Evolutionary conservation across 2,888 invertebrate genomes (phyloP).

Genomic region (Tricholauxania praeusta): DNA sequence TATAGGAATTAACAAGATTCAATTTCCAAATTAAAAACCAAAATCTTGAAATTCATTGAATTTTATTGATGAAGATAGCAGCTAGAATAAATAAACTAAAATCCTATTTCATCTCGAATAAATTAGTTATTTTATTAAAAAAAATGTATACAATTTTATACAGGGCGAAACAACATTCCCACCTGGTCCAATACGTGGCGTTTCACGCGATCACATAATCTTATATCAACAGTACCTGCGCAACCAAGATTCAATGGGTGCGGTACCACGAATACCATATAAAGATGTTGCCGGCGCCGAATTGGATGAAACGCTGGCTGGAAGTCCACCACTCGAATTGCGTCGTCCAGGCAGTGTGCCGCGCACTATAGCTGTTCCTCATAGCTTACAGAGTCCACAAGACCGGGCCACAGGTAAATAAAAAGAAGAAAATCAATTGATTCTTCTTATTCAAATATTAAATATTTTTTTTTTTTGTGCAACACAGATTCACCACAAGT

Average conservation of each 20-base stretch:
- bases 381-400: slow-evolving; percentile 77
- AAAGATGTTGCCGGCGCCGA: slow-evolving; percentile 54
- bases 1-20: too few species aligned
- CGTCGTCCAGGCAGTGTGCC: slow-evolving; percentile 72
- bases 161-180: slow-evolving; percentile 71
- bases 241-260: slow-evolving; percentile 65
- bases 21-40: too few species aligned
- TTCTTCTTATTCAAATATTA: neutral
- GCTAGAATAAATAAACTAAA: neutral
- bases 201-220: slow-evolving; percentile 61
- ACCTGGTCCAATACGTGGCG: slow-evolving; percentile 63
- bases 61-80: neutral
- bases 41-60: neutral
- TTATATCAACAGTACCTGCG: slow-evolving; percentile 70
- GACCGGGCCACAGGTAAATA: slow-evolving; percentile 75
- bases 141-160: too few species aligned
- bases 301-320: slow-evolving; percentile 72
- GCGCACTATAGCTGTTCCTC: slow-evolving; percentile 75
- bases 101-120: neutral
- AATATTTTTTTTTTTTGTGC: slow-evolving; percentile 4
- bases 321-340: slow-evolving; percentile 80
- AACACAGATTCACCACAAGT: slow-evolving; percentile 75
- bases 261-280: slow-evolving; percentile 51
- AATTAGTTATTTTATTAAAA: too few species aligned
- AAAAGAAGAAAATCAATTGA: neutral